Evolutionary conservation across 2,888 invertebrate genomes (phyloP), one percentile per base, ranked within the genome.

Genomic region (Megamerina dolium): DNA sequence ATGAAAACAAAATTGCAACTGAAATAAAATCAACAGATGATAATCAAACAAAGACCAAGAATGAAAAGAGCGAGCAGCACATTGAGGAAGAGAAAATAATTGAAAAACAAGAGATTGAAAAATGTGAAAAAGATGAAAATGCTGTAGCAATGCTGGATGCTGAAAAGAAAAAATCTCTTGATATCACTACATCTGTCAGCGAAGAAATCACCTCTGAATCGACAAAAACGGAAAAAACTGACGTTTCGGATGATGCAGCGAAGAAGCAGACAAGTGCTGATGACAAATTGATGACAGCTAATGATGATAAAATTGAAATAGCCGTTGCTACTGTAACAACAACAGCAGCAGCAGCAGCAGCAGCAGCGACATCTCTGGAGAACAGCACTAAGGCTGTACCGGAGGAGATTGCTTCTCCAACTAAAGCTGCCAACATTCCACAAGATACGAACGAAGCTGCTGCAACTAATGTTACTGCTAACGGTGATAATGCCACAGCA

Each of bases 21-120:
- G 19, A 27, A 14, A 14, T n/a, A 6, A 26, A 41, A 19, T 23
- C 35, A 26, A 3, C 33, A 16, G 21, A 44, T 10, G 20, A 32
- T 29, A 35, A 19, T 1, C 33, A 42, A 26, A 26, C 27, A 36
- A 31, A 39, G 14, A 52, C 33, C 51, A 60, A 23, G 64, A 67
- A 49, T 34, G 57, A 41, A 70, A 70, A 54, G 42, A 54, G 48
- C 68, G 70, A 57, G 26, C 5, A 29, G 14, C 20, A 31, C 21
- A 18, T 16, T 4, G 20, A 36, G 16, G 36, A 30, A n/a, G 30
- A 42, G 34, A 36, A 34, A 17, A 26, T 52, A 13, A 45, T 53
- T 35, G 57, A 57, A 37, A 59, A 60, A 37, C 50, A 58, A 42
- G 59, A 57, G 33, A 50, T 60, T 41, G 54, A 60, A 38, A 55